These are phyloP conservation scores for Erethizon dorsatum DNA, from an alignment of 2,797 vertebrate species.

Conservation along the genomic window DNA sequence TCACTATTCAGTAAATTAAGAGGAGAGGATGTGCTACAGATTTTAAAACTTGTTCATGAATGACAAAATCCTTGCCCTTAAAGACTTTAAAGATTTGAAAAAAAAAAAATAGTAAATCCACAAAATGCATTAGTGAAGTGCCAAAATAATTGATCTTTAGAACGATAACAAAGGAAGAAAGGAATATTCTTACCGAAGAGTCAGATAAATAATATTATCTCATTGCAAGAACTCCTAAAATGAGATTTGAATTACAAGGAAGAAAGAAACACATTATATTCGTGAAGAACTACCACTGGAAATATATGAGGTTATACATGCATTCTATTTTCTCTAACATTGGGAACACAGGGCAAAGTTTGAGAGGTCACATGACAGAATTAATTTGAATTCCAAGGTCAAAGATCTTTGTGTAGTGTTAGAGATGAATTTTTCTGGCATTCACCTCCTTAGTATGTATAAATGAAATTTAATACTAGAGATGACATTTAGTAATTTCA, in stretches of 20 bases:
- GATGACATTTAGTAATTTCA: neutral
- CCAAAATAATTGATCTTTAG: neutral
- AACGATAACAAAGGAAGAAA: neutral
- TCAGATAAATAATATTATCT: neutral
- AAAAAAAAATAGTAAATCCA: neutral
- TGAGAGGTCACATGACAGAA: slow-evolving; percentile 8
- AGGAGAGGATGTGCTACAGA: neutral
- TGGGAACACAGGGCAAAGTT: neutral
- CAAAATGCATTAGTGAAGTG: neutral
- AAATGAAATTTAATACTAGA: slow-evolving; percentile 25
- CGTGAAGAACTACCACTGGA: neutral
- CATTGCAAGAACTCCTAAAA: neutral
- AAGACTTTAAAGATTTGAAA: neutral
- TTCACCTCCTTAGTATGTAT: neutral
- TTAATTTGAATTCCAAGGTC: neutral
- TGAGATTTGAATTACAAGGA: neutral
- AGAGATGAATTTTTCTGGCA: neutral
- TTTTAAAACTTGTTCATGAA: neutral
- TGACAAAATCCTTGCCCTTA: neutral
- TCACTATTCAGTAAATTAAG: neutral
- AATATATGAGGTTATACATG: neutral
- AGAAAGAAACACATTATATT: neutral
- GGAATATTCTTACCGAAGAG: neutral
- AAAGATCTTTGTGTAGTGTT: slow-evolving; percentile 10
- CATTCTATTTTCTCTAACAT: neutral